These are phyloP conservation scores for Gallinago stenura DNA, from an alignment of 2,797 vertebrate genomes.

Conservation along the genomic window DNA sequence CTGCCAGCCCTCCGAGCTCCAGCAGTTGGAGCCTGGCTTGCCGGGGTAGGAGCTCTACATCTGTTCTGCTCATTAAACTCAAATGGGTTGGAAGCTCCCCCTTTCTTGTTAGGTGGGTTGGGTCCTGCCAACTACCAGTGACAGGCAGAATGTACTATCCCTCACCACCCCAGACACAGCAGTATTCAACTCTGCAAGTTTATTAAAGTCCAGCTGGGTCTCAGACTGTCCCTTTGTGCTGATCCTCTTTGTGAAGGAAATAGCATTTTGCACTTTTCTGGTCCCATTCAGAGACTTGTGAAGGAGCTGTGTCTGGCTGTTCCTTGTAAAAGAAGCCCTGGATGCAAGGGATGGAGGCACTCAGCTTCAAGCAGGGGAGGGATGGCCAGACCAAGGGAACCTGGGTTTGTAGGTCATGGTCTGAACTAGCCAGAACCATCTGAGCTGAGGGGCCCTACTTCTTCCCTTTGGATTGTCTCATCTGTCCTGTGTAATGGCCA, in stretches of 20 bases:
- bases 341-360: not conserved
- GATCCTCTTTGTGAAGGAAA: not conserved
- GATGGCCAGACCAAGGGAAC: not conserved
- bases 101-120: not conserved
- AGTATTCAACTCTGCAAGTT: not conserved
- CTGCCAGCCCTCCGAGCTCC: not conserved
- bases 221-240: not conserved
- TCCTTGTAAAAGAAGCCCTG: not conserved
- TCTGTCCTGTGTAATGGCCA: not conserved
- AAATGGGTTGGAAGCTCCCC: not conserved
- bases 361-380: not conserved
- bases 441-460: not conserved
- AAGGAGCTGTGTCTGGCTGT: not conserved
- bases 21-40: not conserved
- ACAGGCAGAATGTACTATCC: not conserved
- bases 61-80: not conserved
- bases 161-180: not conserved
- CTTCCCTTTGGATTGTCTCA: not conserved
- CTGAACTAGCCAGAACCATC: not conserved
- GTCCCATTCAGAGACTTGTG: not conserved
- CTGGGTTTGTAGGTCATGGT: not conserved
- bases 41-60: fast-evolving
- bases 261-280: not conserved
- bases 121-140: fast-evolving
- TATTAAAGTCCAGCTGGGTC: not conserved